Evolutionary conservation across 2,113 vertebrate genomes (phyloP).

Genomic region (Ochotona curzoniae): DNA sequence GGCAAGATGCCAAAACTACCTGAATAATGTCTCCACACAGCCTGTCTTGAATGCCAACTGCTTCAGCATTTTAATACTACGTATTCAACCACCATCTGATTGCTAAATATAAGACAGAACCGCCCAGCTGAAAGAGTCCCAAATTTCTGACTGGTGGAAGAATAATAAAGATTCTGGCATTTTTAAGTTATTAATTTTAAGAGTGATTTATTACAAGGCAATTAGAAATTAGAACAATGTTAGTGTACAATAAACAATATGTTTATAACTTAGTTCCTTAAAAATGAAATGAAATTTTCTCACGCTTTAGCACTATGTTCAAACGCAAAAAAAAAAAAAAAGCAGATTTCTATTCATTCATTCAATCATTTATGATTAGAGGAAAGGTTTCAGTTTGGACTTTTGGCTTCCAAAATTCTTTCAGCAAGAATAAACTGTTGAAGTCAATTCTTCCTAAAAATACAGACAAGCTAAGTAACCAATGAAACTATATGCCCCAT

Average conservation of each 20-base stretch:
- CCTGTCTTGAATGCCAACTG: neutral
- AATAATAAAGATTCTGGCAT: neutral
- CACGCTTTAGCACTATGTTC: neutral
- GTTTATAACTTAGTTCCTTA: neutral
- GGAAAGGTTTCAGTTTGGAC: neutral
- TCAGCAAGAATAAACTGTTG: neutral
- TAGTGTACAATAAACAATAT: slow-evolving; percentile 48
- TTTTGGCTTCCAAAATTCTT: neutral
- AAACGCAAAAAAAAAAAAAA: slow-evolving; percentile 5
- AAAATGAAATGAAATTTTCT: slow-evolving; percentile 22
- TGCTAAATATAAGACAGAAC: neutral
- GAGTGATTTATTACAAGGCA: neutral
- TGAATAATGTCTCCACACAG: neutral
- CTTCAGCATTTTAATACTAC: neutral
- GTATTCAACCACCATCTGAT: neutral
- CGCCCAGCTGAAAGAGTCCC: neutral
- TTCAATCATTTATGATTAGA: neutral
- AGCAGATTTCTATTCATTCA: neutral
- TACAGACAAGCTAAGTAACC: neutral
- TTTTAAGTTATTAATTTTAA: slow-evolving; percentile 13
- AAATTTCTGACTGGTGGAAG: neutral
- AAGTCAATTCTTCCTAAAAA: slow-evolving; percentile 22
- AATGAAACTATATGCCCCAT: slow-evolving; percentile 7
- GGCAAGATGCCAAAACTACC: neutral
- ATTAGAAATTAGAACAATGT: slow-evolving; percentile 16